These are phyloP conservation scores for Ictidomys tridecemlineatus DNA, from an alignment of 2,113 vertebrate genomes.

Conservation along the genomic window DNA sequence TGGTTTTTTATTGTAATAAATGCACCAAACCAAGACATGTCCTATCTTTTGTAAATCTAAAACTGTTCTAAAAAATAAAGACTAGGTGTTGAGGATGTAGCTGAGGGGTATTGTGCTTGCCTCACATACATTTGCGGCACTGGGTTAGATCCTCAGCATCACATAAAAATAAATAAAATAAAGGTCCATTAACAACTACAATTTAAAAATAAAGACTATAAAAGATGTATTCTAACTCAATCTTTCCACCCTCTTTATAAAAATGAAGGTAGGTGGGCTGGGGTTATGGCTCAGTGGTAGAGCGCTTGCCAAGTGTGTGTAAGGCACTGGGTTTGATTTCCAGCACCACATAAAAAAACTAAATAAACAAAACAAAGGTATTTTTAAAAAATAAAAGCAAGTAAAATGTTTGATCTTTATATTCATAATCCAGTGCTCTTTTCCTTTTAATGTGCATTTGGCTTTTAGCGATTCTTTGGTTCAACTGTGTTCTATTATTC, in stretches of 20 bases:
- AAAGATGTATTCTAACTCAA: constrained; percentile 4
- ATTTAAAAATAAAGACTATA: constrained; percentile 3
- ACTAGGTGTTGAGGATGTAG: not conserved
- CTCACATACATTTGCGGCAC: too few species aligned
- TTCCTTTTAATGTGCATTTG: not conserved
- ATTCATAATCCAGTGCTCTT: not conserved
- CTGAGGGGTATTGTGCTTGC: too few species aligned
- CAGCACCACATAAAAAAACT: too few species aligned
- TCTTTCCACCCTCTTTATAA: not conserved
- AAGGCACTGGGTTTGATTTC: too few species aligned
- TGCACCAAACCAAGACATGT: not conserved
- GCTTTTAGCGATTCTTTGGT: not conserved
- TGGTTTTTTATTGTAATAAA: not conserved
- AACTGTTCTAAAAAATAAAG: constrained; percentile 17
- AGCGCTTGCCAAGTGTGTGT: too few species aligned
- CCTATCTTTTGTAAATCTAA: constrained; percentile 2
- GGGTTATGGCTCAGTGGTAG: too few species aligned
- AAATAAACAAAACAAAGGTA: too few species aligned
- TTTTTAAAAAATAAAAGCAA: not conserved
- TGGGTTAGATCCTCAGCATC: too few species aligned
- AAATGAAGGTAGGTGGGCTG: not conserved
- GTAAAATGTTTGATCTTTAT: not conserved
- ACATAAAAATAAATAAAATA: too few species aligned
- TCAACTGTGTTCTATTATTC: not conserved
- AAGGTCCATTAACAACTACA: too few species aligned